Evolutionary conservation across 2,797 vertebrate species (phyloP).

Genomic region (Thunnus albacares): DNA sequence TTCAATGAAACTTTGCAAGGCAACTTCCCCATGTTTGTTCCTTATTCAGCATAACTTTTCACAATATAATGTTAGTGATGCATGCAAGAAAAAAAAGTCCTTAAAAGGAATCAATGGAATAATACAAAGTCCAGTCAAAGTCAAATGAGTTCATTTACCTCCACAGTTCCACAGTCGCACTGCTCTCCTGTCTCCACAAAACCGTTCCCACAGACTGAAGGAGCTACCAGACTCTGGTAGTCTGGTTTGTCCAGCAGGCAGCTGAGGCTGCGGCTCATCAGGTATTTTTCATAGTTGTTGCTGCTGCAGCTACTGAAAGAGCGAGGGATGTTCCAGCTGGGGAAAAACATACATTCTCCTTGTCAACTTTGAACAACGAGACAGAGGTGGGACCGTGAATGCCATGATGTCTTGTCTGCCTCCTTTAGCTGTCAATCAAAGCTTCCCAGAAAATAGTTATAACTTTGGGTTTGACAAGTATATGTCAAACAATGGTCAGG

Average conservation of each 20-base stretch:
- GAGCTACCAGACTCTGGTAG: conserved; percentile 42
- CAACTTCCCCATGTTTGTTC: background rate
- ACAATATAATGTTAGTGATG: background rate
- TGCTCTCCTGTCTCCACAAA: conserved; percentile 84
- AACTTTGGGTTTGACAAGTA: background rate
- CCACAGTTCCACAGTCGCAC: conserved; percentile 84
- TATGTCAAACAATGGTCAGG: background rate
- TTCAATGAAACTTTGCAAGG: too few relatives aligned
- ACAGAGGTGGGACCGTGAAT: background rate
- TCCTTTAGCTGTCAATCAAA: background rate
- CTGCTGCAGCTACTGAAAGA: conserved; percentile 88
- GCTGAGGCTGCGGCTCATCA: conserved; percentile 66
- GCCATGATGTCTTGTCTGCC: too few relatives aligned
- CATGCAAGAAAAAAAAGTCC: background rate
- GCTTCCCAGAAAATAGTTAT: background rate
- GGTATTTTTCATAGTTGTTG: conserved; percentile 69
- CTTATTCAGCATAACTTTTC: background rate
- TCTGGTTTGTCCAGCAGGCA: conserved; percentile 83
- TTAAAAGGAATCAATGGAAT: background rate
- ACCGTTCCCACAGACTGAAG: conserved; percentile 83
- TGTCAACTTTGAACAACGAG: background rate
- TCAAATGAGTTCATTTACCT: conserved; percentile 68
- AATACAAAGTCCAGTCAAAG: background rate
- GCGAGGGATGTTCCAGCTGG: conserved; percentile 81
- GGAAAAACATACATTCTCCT: background rate